A percentile compares a stretch with the other conserved stretches of the same genome.
These are phyloP conservation scores for Agrenia bidenticulata DNA, from an alignment of 2,888 invertebrate genomes.

Conservation along the genomic window DNA sequence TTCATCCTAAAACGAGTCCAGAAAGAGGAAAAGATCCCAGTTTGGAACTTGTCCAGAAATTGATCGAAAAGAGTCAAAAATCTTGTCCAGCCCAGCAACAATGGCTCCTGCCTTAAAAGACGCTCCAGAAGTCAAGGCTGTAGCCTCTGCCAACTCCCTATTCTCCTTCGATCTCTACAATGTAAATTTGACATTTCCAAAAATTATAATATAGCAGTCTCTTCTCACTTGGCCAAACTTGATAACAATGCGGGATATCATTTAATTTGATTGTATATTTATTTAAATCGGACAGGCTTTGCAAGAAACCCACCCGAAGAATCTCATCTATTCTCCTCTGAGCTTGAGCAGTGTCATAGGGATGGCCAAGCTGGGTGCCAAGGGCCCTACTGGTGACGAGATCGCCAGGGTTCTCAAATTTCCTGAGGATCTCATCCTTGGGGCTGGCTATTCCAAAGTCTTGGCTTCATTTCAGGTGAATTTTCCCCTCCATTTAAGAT, in stretches of 20 bases:
- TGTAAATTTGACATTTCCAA: background rate
- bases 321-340: constrained; percentile 48
- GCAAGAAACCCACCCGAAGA: constrained; percentile 18
- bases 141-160: constrained; percentile 5
- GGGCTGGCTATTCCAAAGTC: constrained; percentile 39
- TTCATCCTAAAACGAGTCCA: background rate
- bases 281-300: constrained; percentile 3
- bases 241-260: too few species aligned
- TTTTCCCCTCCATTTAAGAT: constrained; percentile 17
- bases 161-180: constrained; percentile 3
- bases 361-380: constrained; percentile 46
- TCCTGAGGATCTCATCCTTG: constrained; percentile 33
- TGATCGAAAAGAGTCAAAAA: constrained; percentile 18
- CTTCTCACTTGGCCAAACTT: background rate
- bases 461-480: constrained; percentile 43
- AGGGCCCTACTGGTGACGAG: constrained; percentile 35
- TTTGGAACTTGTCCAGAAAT: constrained; percentile 23
- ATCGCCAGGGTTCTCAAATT: constrained; percentile 27
- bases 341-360: constrained; percentile 47
- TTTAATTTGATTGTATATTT: background rate
- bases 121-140: constrained; percentile 15
- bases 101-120: constrained; percentile 5
- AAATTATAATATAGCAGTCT: background rate
- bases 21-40: too few species aligned
- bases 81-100: background rate